A percentile compares a stretch with the other conserved stretches of the same genome.
These are phyloP conservation scores for Chiropotes sagulatus DNA, from an alignment of 2,797 vertebrate genomes.

Conservation along the genomic window DNA sequence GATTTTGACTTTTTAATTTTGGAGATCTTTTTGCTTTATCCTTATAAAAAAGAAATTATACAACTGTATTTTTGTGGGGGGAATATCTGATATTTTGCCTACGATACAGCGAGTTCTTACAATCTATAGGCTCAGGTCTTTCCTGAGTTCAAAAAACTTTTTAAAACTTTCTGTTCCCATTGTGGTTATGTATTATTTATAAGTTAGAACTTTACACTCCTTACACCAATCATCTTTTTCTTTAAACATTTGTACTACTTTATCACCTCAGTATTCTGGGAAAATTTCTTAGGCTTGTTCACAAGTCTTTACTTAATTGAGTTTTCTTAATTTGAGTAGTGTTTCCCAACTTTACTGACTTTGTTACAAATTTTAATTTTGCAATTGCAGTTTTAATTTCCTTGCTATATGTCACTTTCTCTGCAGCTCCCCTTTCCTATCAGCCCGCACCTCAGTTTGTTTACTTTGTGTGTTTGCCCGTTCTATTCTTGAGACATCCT, in stretches of 20 bases:
- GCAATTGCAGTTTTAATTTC: background rate
- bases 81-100: background rate
- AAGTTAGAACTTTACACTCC: background rate
- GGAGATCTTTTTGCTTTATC: background rate
- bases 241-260: background rate
- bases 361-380: background rate
- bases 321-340: background rate
- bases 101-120: background rate
- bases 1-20: background rate
- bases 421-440: background rate
- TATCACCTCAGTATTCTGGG: background rate
- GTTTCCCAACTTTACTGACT: background rate
- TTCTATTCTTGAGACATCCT: background rate
- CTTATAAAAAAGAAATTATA: background rate
- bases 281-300: background rate
- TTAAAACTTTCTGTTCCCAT: background rate
- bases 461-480: background rate
- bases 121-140: background rate
- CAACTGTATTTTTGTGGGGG: background rate
- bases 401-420: background rate
- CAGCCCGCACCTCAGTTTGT: background rate
- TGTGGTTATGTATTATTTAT: background rate
- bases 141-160: background rate
- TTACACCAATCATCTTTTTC: background rate
- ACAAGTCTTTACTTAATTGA: background rate